phyloP scores from a whole-genome alignment of 2,888 invertebrate species.

The Sthenelais limicola region DNA sequence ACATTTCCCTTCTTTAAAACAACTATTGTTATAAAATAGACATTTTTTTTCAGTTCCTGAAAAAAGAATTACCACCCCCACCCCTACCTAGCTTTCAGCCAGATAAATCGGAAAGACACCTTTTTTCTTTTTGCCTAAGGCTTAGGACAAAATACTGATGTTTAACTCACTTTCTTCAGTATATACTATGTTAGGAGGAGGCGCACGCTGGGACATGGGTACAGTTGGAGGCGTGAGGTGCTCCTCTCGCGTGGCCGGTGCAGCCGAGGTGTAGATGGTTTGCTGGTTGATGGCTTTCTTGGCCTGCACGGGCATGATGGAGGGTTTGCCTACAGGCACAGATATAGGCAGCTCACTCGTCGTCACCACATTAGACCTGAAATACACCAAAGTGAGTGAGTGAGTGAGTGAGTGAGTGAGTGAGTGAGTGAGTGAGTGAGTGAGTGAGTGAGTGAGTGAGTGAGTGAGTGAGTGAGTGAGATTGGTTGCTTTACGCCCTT shows the following conservation, averaged over 20 bases:
- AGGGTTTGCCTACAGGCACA: slow-evolving; percentile 35
- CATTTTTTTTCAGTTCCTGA: too few species aligned
- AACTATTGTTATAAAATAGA: too few species aligned
- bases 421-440: slow-evolving; percentile 5
- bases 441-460: slow-evolving; percentile 1
- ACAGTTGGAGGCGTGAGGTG: background rate
- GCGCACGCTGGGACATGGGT: slow-evolving; percentile 28
- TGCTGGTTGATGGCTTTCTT: slow-evolving; percentile 37
- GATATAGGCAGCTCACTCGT: background rate
- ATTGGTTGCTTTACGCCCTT: too few species aligned
- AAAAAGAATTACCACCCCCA: too few species aligned
- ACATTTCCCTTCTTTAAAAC: too few species aligned
- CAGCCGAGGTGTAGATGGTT: slow-evolving; percentile 42
- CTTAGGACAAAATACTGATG: too few species aligned
- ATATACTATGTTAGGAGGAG: slow-evolving; percentile 16
- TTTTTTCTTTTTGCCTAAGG: too few species aligned
- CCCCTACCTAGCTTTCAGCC: too few species aligned
- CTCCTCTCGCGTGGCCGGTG: slow-evolving; percentile 24
- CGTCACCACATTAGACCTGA: slow-evolving; percentile 23
- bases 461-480: too few species aligned
- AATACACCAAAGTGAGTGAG: slow-evolving; percentile 5
- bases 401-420: slow-evolving; percentile 5
- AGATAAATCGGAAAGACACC: too few species aligned
- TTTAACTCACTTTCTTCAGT: background rate
- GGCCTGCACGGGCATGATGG: slow-evolving; percentile 31